These are phyloP conservation scores for Malthinus seriepunctatus DNA, from an alignment of 2,888 invertebrate genomes.

Conservation along the genomic window DNA sequence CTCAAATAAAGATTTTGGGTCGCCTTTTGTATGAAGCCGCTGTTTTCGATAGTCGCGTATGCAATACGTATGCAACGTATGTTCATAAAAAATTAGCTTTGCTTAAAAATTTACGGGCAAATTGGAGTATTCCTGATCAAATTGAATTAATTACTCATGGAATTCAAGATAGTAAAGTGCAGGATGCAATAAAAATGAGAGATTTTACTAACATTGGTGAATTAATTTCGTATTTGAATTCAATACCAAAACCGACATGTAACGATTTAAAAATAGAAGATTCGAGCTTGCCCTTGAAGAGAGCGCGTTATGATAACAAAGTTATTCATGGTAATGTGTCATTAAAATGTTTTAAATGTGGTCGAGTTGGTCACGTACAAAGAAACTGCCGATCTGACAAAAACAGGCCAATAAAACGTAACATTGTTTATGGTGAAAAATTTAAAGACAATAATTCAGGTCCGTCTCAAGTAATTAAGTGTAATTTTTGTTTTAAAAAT, in stretches of 20 bases:
- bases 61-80: slow-evolving; percentile 33
- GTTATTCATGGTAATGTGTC: neutral
- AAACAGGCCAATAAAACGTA: no score
- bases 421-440: neutral
- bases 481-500: slow-evolving; percentile 23
- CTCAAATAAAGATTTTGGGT: no score
- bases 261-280: neutral
- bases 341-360: slow-evolving; percentile 15
- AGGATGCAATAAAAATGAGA: slow-evolving; percentile 14
- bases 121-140: slow-evolving; percentile 32
- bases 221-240: slow-evolving; percentile 26
- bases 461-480: neutral
- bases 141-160: slow-evolving; percentile 33
- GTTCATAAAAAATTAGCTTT: slow-evolving; percentile 31
- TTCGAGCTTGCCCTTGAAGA: neutral
- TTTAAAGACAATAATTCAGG: neutral
- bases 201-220: slow-evolving; percentile 29
- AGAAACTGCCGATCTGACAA: slow-evolving; percentile 9
- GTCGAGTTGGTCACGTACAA: slow-evolving; percentile 21
- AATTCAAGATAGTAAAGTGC: slow-evolving; percentile 30
- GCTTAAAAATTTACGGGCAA: slow-evolving; percentile 31
- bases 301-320: neutral
- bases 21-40: slow-evolving; percentile 29
- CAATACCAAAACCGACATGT: slow-evolving; percentile 7
- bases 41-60: slow-evolving; percentile 22